Base-by-base conservation (phyloP, 2,888 invertebrate species). In the Digitonthophagus gazella region DNA sequence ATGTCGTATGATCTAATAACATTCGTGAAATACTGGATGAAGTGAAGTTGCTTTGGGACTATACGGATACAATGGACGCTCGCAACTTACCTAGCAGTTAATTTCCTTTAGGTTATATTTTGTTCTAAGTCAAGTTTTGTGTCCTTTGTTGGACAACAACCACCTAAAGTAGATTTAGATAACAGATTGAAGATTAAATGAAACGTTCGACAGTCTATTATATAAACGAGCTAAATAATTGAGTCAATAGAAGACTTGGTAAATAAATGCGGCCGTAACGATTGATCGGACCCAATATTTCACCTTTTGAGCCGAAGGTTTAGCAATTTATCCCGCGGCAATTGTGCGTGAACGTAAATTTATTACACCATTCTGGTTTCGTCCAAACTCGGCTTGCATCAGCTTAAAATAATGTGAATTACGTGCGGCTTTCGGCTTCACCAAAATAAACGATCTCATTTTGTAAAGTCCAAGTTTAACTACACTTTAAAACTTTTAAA, bases 261-360 rank as follows among this genome's bases (percentile, higher is more conserved):
- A 28, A 44, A 22, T 44, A 28, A 64, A 64, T 67, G 64, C 63
- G 63, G 57, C 68, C 58, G 71, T 72, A 74, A 72, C 72, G 74
- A 76, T 76, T 71, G 75, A 71, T 71, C 67, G 66, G 58, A 57
- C 58, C 65, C 67, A 71, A 75, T 75, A 75, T 76, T 77, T 76
- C 73, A 74, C 75, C 74, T 77, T 76, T 76, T 74, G 72, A 75
- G 74, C 69, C 69, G 66, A 69, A 61, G 19, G 19, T n/a, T 20
- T 73, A 71, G 75, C 74, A 75, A 78, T 78, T 77, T 76, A 78
- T 78, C 74, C 71, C 72, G 72, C 74, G 72, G 74, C 76, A 76
- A 78, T 77, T 77, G 77, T 76, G 77, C 77, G 76, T 77, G 76
- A 77, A 76, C 69, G 68, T 72, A 75, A 77, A 78, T 78, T 77